These are phyloP conservation scores for Himalopsyche anomala DNA, from an alignment of 2,888 invertebrate species.

Conservation along the genomic window DNA sequence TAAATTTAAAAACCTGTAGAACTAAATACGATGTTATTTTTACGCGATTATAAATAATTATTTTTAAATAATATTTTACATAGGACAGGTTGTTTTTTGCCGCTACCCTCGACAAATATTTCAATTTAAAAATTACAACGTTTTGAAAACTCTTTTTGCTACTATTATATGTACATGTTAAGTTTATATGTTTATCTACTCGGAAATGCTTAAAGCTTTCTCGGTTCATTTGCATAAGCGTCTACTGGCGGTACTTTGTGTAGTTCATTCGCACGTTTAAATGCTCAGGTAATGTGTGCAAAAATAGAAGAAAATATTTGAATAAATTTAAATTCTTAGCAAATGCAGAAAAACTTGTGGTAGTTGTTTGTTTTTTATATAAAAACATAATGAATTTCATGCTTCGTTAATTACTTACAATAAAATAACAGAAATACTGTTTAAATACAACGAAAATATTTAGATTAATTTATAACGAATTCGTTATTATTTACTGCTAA, in stretches of 20 bases:
- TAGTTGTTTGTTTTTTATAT: background rate
- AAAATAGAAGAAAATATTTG: constrained; percentile 49
- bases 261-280: constrained; percentile 58
- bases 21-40: too few relatives aligned
- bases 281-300: constrained; percentile 59
- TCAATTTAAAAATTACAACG: background rate
- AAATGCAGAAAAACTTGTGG: background rate
- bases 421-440: too few relatives aligned
- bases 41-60: too few relatives aligned
- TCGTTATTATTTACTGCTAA: too few relatives aligned
- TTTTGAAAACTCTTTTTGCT: background rate
- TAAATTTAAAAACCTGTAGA: too few relatives aligned
- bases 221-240: constrained; percentile 59
- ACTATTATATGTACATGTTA: background rate
- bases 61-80: too few relatives aligned
- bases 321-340: constrained; percentile 8
- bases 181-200: constrained; percentile 52
- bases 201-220: constrained; percentile 52
- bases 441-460: too few relatives aligned
- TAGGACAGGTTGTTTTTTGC: too few relatives aligned
- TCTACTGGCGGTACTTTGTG: constrained; percentile 49
- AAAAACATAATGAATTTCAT: background rate
- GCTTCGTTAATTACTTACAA: background rate
- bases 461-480: too few relatives aligned
- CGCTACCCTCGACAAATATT: background rate